A percentile compares a stretch with the other conserved stretches of the same genome.
phyloP scores from a whole-genome alignment of 2,888 invertebrate species.

The Endotricha flammealis region DNA sequence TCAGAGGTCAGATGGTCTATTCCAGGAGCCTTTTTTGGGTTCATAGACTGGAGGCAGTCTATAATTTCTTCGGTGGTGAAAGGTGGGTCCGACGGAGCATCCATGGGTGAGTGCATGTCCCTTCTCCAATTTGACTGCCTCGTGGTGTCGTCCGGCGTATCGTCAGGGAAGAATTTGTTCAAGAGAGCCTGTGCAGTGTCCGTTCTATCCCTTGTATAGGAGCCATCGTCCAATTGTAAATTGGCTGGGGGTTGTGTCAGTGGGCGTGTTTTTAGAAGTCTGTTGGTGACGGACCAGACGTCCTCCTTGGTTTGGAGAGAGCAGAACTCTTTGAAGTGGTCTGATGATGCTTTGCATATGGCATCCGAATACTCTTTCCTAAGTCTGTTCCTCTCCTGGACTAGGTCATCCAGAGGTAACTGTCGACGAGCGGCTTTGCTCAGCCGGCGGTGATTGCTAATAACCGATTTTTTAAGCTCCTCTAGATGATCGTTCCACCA shows the following conservation, averaged over 20 bases:
- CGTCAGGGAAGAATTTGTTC: conserved; percentile 18
- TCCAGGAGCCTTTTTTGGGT: conserved; percentile 22
- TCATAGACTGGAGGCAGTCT: conserved; percentile 12
- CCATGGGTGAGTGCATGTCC: background rate
- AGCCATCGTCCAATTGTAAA: conserved; percentile 7
- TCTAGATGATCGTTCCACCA: conserved; percentile 15
- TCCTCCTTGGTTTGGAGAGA: conserved; percentile 19
- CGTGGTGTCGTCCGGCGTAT: conserved; percentile 7
- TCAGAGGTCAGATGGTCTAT: conserved; percentile 21
- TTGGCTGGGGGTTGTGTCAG: conserved; percentile 18
- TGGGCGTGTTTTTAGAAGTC: conserved; percentile 15
- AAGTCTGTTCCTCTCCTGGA: background rate
- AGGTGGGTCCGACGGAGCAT: conserved; percentile 14
- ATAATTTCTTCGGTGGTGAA: conserved; percentile 16
- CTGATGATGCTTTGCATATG: conserved; percentile 8
- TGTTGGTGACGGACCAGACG: conserved; percentile 22
- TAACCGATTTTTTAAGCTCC: conserved; percentile 6
- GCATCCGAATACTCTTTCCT: conserved; percentile 11
- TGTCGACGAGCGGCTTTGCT: background rate
- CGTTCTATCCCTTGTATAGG: conserved; percentile 6
- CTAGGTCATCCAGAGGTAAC: background rate
- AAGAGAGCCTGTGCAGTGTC: conserved; percentile 17
- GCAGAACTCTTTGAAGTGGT: conserved; percentile 23
- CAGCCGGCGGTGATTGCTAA: conserved; percentile 12
- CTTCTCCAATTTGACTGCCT: background rate